A percentile compares a stretch with the other conserved stretches of the same genome.
phyloP scores from a whole-genome alignment of 2,888 invertebrate genomes.

The Petrolisthes manimaculis region DNA sequence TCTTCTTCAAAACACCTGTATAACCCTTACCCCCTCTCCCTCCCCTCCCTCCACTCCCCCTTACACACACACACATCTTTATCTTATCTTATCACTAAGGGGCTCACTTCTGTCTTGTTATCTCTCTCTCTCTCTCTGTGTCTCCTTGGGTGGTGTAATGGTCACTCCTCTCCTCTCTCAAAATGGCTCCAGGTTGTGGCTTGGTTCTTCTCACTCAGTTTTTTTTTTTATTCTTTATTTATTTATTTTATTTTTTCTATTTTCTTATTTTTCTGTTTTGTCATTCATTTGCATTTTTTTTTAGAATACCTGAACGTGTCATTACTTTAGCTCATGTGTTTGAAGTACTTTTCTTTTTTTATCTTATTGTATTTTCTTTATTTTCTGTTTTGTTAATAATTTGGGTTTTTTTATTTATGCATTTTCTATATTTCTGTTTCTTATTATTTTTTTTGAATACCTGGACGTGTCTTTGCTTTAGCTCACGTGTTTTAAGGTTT shows the following conservation, averaged over 20 bases:
- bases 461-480: too few relatives aligned
- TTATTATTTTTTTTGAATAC: not conserved
- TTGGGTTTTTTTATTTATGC: constrained; percentile 16
- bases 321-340: not conserved
- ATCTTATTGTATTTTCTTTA: not conserved
- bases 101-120: not conserved
- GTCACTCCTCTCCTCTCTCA: not conserved
- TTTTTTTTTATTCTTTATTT: not conserved
- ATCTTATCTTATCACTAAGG: not conserved
- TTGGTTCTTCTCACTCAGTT: not conserved
- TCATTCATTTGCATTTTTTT: not conserved
- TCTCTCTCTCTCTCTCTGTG: not conserved
- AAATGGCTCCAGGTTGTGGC: not conserved
- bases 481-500: too few relatives aligned
- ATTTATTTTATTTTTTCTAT: not conserved
- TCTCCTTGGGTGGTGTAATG: not conserved
- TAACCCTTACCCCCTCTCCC: not conserved
- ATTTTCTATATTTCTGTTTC: not conserved
- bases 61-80: not conserved
- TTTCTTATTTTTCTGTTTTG: not conserved
- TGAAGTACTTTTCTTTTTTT: not conserved
- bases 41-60: not conserved
- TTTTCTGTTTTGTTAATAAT: not conserved
- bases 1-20: not conserved
- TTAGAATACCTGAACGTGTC: not conserved